Conservation (phyloP, 2,113 vertebrate species). For the Percina caprodes region DNA sequence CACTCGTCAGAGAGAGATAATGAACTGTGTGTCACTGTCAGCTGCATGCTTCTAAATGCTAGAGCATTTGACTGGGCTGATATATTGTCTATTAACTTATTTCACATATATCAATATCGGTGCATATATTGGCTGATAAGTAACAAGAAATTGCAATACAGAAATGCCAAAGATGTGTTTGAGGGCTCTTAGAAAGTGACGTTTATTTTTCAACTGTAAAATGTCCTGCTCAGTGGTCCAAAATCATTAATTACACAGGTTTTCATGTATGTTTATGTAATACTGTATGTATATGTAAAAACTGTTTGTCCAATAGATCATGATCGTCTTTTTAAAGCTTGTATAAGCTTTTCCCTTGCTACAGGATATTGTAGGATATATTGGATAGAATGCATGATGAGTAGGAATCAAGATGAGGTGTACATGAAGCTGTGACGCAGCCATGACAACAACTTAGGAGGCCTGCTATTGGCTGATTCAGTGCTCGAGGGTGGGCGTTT, state of each 20-base stretch:
- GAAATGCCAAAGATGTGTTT: not conserved
- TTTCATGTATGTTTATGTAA: too few relatives aligned
- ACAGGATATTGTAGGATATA: not conserved
- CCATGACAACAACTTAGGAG: not conserved
- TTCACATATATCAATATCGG: not conserved
- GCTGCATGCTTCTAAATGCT: not conserved
- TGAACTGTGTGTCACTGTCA: not conserved
- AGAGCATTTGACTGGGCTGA: not conserved
- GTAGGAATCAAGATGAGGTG: not conserved
- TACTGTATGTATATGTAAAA: too few relatives aligned
- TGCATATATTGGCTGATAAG: not conserved
- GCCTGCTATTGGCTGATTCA: not conserved
- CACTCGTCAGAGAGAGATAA: constrained; percentile 1
- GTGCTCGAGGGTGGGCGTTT: not conserved
- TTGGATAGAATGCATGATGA: not conserved
- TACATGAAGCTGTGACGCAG: not conserved
- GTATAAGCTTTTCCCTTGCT: too few relatives aligned
- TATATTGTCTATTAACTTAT: not conserved
- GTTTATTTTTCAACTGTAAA: too few relatives aligned
- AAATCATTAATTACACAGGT: too few relatives aligned
- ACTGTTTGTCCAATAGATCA: too few relatives aligned
- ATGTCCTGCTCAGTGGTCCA: too few relatives aligned
- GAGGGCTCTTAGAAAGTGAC: not conserved
- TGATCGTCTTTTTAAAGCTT: too few relatives aligned
- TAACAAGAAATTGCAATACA: not conserved